Evolutionary conservation across 1,140 invertebrate species (phyloP).

Genomic region (Ridgeia piscesae): DNA sequence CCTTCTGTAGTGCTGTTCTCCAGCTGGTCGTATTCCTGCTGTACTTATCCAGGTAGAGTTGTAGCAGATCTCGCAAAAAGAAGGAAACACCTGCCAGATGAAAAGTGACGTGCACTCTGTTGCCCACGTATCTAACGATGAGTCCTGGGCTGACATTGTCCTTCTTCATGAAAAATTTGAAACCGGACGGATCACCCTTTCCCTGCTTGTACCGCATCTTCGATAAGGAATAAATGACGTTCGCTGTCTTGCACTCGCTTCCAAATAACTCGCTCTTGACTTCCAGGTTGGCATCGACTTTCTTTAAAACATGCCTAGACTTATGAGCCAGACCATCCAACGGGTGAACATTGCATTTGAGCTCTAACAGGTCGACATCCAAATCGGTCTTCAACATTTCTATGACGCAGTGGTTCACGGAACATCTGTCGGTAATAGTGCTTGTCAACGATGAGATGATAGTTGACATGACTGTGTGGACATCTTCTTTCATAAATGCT

Average conservation of each 20-base stretch:
- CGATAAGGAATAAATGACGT: conserved; percentile 7
- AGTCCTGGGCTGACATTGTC: conserved; percentile 10
- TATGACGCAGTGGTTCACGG: conserved; percentile 22
- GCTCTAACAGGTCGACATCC: conserved; percentile 9
- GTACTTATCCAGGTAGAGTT: background rate
- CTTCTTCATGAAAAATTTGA: conserved; percentile 21
- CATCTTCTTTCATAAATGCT: too few relatives aligned
- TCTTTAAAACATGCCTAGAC: conserved; percentile 9
- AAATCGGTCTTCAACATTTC: conserved; percentile 12
- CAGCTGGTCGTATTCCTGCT: too few relatives aligned
- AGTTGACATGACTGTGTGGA: too few relatives aligned
- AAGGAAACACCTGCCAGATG: background rate
- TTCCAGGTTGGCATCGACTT: background rate
- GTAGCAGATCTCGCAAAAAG: background rate
- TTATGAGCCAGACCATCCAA: conserved; percentile 16
- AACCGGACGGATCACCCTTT: conserved; percentile 19
- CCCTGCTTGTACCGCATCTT: conserved; percentile 25
- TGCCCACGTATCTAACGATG: background rate
- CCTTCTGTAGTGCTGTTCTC: background rate
- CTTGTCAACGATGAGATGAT: too few relatives aligned
- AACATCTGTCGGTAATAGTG: conserved; percentile 10
- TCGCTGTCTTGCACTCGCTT: conserved; percentile 4
- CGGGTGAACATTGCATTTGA: conserved; percentile 25
- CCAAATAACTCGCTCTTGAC: conserved; percentile 13
- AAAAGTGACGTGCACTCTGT: conserved; percentile 8